Base-by-base conservation (phyloP, 2,888 invertebrate genomes). In the Meiosimyza platycephala region DNA sequence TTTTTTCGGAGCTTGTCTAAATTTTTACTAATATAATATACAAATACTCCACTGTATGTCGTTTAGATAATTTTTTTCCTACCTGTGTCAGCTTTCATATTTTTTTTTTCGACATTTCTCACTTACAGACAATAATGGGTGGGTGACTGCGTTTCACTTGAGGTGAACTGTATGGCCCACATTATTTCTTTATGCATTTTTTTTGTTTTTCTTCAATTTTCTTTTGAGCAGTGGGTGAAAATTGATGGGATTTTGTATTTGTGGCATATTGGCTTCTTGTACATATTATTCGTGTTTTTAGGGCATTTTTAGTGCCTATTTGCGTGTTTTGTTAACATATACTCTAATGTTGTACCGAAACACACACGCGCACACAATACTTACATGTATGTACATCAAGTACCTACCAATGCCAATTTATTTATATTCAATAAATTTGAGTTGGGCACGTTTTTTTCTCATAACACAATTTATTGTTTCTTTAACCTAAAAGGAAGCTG, bases 321-420 rank as follows among this genome's bases (percentile, higher is more conserved):
- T 72, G 81, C 81, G 82, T 81, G 81, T 75, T 78, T 80, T 79
- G 68, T 76, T 75, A 75, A 76, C 60, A 60, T 72, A 48, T 80
- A 79, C 82, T 79, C 78, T 76, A 76, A 18, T 15, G 33, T 15
- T 13, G 9, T 18, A 59, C 47, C 48, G 47, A 57, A 13, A 57
- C 57, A 9, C 18, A n/a, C 48, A n/a, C 33, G 7, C 81, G 78
- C 72, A 75, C 75, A 59, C 59, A 22, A 22, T 22, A 59, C 40
- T 12, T 9, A 59, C 12, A 59, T 22, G 12, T 28, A 9, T 28
- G 9, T n/a, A 60, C 16, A 13, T 47, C 62, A 47, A 9, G n/a
- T 2, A 63, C 63, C 40, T 2, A 63, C 63, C 40, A 9, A 18
- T 47, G 7, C 63, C 72, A 74, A 79, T 76, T 76, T 78, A 79